These are phyloP conservation scores for Manis javanica DNA, from an alignment of 2,797 vertebrate species.

Conservation along the genomic window DNA sequence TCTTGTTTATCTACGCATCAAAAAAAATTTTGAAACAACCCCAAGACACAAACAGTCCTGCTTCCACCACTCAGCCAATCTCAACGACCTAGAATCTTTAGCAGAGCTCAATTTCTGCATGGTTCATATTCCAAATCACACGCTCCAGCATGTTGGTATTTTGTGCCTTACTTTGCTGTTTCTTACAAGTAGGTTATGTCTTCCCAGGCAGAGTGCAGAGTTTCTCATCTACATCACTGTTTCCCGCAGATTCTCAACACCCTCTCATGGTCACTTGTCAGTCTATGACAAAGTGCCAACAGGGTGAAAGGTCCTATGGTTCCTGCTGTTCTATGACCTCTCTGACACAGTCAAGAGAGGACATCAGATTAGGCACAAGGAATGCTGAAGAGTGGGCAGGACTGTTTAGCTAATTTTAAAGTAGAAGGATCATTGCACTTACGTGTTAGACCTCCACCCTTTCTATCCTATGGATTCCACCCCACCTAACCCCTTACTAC, in stretches of 20 bases:
- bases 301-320: neutral
- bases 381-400: neutral
- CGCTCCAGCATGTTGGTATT: neutral
- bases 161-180: neutral
- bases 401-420: neutral
- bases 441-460: neutral
- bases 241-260: neutral
- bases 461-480: neutral
- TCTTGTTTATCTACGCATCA: conserved; percentile 24
- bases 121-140: neutral
- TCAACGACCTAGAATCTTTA: neutral
- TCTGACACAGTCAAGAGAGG: neutral
- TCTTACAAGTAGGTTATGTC: neutral
- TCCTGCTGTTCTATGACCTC: neutral
- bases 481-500: neutral
- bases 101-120: neutral
- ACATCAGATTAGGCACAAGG: neutral
- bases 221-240: neutral
- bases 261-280: neutral
- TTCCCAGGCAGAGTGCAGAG: neutral
- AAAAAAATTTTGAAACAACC: neutral
- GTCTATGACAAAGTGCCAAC: neutral
- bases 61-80: neutral
- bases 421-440: neutral
- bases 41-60: neutral